Percentiles rank a stretch among this genome's conserved stretches.
Evolutionary conservation across 2,888 invertebrate genomes (phyloP).

Genomic region (Himalopsyche kuldschensis): DNA sequence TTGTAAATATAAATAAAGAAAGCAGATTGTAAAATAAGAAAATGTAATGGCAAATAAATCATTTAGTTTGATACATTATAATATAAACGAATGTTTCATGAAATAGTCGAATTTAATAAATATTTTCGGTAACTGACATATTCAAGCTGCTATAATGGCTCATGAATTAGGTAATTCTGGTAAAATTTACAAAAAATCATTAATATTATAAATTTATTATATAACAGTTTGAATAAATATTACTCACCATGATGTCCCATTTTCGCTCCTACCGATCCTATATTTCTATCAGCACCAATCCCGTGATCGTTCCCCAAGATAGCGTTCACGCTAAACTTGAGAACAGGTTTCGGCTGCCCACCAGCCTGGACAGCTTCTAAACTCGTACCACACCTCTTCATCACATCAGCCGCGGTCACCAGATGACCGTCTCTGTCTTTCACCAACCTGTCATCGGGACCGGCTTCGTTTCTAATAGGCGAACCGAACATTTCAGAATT

Average conservation of each 20-base stretch:
- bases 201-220: too few relatives aligned
- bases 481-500: conserved; percentile 21
- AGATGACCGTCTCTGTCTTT: conserved; percentile 52
- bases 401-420: conserved; percentile 45
- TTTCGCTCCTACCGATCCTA: conserved; percentile 42
- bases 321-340: conserved; percentile 92
- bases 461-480: conserved; percentile 42
- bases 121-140: too few relatives aligned
- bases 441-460: conserved; percentile 38
- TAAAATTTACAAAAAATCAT: too few relatives aligned
- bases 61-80: too few relatives aligned
- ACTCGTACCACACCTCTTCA: conserved; percentile 38
- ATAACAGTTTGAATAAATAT: background rate
- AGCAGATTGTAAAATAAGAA: too few relatives aligned
- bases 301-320: conserved; percentile 73
- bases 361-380: conserved; percentile 42
- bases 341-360: conserved; percentile 67
- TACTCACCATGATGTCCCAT: conserved; percentile 50
- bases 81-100: too few relatives aligned
- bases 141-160: too few relatives aligned
- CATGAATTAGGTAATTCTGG: too few relatives aligned
- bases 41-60: too few relatives aligned
- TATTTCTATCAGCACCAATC: conserved; percentile 41
- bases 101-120: too few relatives aligned
- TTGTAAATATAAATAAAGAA: too few relatives aligned